phyloP scores from a whole-genome alignment of 1,140 invertebrate genomes.

The Triops longicaudatus region DNA sequence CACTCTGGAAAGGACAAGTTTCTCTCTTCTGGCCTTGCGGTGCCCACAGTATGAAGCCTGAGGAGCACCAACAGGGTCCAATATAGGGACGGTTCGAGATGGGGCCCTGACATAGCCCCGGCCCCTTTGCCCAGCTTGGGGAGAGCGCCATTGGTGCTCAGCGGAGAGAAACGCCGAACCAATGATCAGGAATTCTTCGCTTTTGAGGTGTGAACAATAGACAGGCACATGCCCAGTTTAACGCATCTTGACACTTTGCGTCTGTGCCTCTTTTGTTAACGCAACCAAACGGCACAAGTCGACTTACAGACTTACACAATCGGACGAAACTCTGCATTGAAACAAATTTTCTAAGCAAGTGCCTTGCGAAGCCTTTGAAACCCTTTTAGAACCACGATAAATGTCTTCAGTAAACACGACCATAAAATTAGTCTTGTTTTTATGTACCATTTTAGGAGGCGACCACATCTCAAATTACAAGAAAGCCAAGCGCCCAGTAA shows the following conservation, averaged over 20 bases:
- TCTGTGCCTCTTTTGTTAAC: not conserved
- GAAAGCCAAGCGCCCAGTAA: too few relatives aligned
- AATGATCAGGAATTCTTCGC: not conserved
- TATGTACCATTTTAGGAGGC: too few relatives aligned
- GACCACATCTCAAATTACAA: too few relatives aligned
- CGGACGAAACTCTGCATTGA: too few relatives aligned
- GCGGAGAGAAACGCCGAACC: not conserved
- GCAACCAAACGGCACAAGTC: too few relatives aligned
- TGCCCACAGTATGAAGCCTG: slow-evolving; percentile 1
- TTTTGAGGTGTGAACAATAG: slow-evolving; percentile 2
- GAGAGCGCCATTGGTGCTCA: not conserved
- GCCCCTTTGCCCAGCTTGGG: not conserved
- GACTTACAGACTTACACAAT: too few relatives aligned
- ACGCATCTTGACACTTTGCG: not conserved
- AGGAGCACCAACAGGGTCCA: not conserved
- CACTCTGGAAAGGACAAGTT: not conserved
- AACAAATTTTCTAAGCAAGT: too few relatives aligned
- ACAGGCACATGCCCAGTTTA: slow-evolving; percentile 5
- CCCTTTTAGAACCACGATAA: too few relatives aligned
- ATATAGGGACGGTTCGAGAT: not conserved
- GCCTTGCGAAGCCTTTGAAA: too few relatives aligned
- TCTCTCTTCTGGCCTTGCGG: not conserved
- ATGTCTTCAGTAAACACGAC: too few relatives aligned
- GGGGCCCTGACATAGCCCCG: not conserved
- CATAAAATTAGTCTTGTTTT: too few relatives aligned